phyloP scores from a whole-genome alignment of 2,113 vertebrate genomes.

The Daboia siamensis region DNA sequence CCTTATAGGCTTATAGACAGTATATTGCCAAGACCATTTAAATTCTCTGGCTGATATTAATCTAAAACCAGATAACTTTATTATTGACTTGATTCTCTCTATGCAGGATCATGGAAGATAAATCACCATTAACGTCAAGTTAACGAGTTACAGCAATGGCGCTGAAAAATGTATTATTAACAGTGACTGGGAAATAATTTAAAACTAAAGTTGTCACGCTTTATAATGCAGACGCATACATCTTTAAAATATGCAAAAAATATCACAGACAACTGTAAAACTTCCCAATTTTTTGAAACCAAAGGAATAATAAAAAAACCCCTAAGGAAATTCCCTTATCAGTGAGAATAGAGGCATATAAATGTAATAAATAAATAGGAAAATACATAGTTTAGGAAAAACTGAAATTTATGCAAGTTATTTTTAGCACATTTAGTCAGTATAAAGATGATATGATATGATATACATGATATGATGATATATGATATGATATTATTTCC shows the following conservation, averaged over 20 bases:
- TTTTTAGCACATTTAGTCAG: not conserved
- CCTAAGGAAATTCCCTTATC: not conserved
- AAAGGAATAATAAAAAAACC: not conserved
- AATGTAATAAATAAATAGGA: not conserved
- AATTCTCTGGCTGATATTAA: conserved; percentile 14
- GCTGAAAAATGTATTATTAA: not conserved
- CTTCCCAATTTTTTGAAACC: not conserved
- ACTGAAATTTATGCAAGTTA: not conserved
- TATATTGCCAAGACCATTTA: not conserved
- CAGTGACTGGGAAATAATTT: not conserved
- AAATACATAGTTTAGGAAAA: not conserved
- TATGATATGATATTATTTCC: not conserved
- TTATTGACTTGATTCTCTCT: not conserved
- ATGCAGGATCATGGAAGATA: not conserved
- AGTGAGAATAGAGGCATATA: not conserved
- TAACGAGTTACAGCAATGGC: not conserved
- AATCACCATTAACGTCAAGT: not conserved
- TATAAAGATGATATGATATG: not conserved
- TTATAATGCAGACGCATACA: not conserved
- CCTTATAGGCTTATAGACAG: not conserved
- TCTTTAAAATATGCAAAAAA: not conserved
- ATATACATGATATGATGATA: no score
- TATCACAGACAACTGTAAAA: not conserved
- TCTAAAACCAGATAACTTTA: not conserved
- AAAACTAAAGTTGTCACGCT: not conserved